Conservation (phyloP, 2,797 vertebrate species). For the Amniataba percoides region DNA sequence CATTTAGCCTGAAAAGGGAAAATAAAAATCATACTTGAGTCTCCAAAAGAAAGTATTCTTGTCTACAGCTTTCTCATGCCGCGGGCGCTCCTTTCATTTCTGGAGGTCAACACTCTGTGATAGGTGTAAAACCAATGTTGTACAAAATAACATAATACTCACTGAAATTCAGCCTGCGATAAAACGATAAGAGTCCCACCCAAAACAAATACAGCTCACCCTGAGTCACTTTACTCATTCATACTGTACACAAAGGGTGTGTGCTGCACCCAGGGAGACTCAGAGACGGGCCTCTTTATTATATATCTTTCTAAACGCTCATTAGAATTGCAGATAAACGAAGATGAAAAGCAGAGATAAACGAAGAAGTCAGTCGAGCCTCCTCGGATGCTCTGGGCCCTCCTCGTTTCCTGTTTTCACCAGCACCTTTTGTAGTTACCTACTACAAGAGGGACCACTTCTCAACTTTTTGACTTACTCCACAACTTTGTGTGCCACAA, state of each 20-base stretch:
- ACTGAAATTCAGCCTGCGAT: conserved; percentile 9
- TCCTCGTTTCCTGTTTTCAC: conserved; percentile 61
- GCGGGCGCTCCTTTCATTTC: conserved; percentile 47
- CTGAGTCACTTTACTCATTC: conserved; percentile 37
- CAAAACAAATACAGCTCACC: conserved; percentile 49
- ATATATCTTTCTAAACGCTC: conserved; percentile 51
- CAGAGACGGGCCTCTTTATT: conserved; percentile 52
- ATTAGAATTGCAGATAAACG: conserved; percentile 76
- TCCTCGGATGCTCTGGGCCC: conserved; percentile 44
- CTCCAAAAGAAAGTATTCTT: conserved; percentile 23
- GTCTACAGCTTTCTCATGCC: conserved; percentile 37
- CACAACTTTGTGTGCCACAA: conserved; percentile 66
- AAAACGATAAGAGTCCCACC: conserved; percentile 42
- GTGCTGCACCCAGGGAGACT: conserved; percentile 55
- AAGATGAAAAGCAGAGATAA: conserved; percentile 70
- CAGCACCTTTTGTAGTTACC: conserved; percentile 47
- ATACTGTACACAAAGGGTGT: conserved; percentile 31
- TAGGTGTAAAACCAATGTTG: conserved; percentile 41
- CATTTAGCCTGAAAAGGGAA: conserved; percentile 55
- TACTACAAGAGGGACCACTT: conserved; percentile 33
- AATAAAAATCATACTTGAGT: conserved; percentile 57
- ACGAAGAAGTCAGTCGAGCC: conserved; percentile 63
- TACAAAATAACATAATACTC: conserved; percentile 22
- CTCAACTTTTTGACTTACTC: conserved; percentile 72
- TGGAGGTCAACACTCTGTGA: conserved; percentile 39